Evolutionary conservation across 2,797 vertebrate species (phyloP).

Genomic region (Varecia variegata): DNA sequence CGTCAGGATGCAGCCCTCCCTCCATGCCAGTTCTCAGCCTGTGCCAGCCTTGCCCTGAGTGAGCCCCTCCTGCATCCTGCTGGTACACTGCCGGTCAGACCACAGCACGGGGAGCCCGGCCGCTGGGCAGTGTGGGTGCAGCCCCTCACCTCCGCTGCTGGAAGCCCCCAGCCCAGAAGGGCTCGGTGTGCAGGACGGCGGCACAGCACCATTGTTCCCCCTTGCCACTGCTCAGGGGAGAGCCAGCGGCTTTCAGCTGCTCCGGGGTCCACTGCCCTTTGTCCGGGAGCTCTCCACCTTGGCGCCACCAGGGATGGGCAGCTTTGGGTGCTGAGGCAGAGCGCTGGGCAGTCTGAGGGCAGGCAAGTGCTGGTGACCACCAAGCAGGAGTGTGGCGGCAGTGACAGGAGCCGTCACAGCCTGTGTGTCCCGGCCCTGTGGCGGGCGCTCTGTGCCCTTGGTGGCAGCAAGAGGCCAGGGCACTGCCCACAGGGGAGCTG

Average conservation of each 20-base stretch:
- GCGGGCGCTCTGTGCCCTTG: background rate
- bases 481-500: background rate
- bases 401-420: background rate
- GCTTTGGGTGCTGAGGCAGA: background rate
- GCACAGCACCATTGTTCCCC: accelerated
- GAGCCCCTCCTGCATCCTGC: background rate
- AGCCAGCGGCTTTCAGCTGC: background rate
- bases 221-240: background rate
- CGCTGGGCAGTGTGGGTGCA: background rate
- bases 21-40: background rate
- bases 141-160: background rate
- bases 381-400: background rate
- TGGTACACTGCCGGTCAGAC: background rate
- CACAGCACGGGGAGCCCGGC: background rate
- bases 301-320: background rate
- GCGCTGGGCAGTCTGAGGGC: background rate
- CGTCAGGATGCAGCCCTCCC: too few species aligned
- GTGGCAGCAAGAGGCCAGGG: accelerated
- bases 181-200: background rate
- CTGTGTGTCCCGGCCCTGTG: background rate
- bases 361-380: too few species aligned
- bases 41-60: accelerated
- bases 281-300: background rate
- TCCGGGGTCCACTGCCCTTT: background rate
- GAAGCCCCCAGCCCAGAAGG: background rate